Evolutionary conservation across 2,888 invertebrate species (phyloP).

Genomic region (Harpagoxenus sublaevis): DNA sequence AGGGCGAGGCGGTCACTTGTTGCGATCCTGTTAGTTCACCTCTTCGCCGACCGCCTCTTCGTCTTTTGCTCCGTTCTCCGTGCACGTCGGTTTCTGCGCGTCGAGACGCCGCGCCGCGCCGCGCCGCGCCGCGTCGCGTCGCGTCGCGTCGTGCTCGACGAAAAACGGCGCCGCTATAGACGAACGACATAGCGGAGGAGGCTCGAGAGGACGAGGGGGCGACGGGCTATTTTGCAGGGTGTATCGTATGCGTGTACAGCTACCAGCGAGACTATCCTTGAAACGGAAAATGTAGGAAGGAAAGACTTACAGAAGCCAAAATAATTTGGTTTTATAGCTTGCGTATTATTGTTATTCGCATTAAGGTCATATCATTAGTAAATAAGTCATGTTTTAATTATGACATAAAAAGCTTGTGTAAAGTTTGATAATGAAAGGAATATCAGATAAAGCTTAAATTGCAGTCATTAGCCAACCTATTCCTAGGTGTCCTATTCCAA

Average conservation of each 20-base stretch:
- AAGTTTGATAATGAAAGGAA: background rate
- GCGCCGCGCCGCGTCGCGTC: constrained; percentile 7
- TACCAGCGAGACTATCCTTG: background rate
- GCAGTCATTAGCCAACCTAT: background rate
- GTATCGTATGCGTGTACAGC: constrained; percentile 25
- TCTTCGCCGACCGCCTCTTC: constrained; percentile 75
- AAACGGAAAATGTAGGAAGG: background rate
- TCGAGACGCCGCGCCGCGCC: constrained; percentile 31
- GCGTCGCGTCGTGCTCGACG: background rate
- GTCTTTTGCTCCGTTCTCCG: constrained; percentile 54
- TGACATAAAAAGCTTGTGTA: background rate
- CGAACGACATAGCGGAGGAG: constrained; percentile 16
- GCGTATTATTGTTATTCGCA: constrained; percentile 1
- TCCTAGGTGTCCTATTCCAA: no score
- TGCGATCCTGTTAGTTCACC: constrained; percentile 84
- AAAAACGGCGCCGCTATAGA: constrained; percentile 35
- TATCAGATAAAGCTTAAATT: background rate
- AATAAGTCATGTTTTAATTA: background rate
- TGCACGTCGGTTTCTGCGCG: constrained; percentile 38
- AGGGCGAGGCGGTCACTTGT: constrained; percentile 83
- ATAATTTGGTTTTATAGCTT: background rate
- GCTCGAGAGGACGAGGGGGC: constrained; percentile 21
- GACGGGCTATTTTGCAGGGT: constrained; percentile 53
- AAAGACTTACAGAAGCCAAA: background rate
- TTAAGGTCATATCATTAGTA: background rate